Evolutionary conservation across 2,113 vertebrate species (phyloP), one percentile per base, ranked within the genome.

Genomic region (Athene cunicularia): DNA sequence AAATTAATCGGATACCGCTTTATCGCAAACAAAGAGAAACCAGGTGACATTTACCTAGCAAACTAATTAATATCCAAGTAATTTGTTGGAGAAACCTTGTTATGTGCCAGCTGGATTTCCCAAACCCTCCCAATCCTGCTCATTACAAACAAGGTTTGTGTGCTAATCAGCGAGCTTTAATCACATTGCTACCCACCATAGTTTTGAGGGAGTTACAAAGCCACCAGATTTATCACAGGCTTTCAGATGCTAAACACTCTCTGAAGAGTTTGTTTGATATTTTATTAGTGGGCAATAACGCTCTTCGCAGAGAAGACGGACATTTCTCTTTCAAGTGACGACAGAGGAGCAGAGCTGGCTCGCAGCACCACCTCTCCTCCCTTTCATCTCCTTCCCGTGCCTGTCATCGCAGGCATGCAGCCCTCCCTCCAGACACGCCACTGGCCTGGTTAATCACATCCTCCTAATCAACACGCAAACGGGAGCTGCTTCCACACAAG

Each of bases 61-160:
- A 81, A 91, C 72, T 94, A 90, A 96, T 93, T 97, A 95, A 95
- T 95, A 96, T 18, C 96, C 45, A 22, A 90, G 94, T 50, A 86
- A 97, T 97, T 95, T 88, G 93, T 28, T 28, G 82, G 60, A 68
- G 86, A 77, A 96, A 88, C 90, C 95, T 97, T 64, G 77, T 76
- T 88, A 80, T 27, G 28, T 2, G 41, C 81, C 97, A 97, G 80
- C 76, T 81, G 82, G 76, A 74, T 94, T 94, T 86, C 94, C 96
- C 93, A 92, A 93, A 37, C 87, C 85, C 74, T 63, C 92, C 88
- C 87, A 37, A 8, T 77, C 77, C 71, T 24, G 33, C 90, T 94
- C 86, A 11, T 67, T 77, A 70, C 83, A 90, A 96, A 94, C 80
- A 45, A 75, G 94, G 93, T 87, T 83, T 88, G 93, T 66, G 94